Base-by-base conservation (phyloP, 2,113 vertebrate species). In the Brachirus orientalis region DNA sequence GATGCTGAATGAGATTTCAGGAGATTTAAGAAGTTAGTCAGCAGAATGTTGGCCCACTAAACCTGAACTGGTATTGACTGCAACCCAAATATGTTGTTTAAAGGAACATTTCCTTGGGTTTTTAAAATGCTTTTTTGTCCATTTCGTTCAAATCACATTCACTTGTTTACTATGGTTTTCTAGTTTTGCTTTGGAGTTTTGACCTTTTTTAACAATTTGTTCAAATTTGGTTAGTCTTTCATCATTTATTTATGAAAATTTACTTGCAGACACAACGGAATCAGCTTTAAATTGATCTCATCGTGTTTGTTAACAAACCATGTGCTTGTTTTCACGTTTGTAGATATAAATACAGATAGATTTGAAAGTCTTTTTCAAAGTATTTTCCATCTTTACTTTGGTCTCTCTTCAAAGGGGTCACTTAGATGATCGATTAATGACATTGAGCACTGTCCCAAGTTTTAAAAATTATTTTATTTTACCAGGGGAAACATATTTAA, bases 1-100 rank as follows among this genome's bases (percentile, higher is more conserved):
- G 41, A 28, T 14, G 54, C 40, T 37, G 44, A 35, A 82, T 82
- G 72, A 38, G 57, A 77, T 82, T 76, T 69, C 37, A 40, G 44
- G 45, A 66, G 52, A 72, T 35, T 65, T 58, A 58, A 58, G 63
- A 70, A 63, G 72, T 75, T 75, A 59, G 59, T 57, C 41, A 17
- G 41, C 60, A 52, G 41, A 65, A 63, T 81, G 40, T 36, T 64
- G 18, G 37, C 55, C 33, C 55, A 60, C 47, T 60, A 55, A 14
- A 66, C 33, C 16, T 45, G 10, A 55, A 22, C 53, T 54, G 44
- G 16, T 45, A 44, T 5, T 44, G 18, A 59, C 17, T 17, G 10
- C 63, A 58, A n/a, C 40, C 7, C 8, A 16, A 68, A 70, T 7
- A 20, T 47, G 6, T 20, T 6, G 57, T 47, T n/a, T 66, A 51